Conservation (phyloP, 2,113 vertebrate species). For the Orientallactaga bullata region DNA sequence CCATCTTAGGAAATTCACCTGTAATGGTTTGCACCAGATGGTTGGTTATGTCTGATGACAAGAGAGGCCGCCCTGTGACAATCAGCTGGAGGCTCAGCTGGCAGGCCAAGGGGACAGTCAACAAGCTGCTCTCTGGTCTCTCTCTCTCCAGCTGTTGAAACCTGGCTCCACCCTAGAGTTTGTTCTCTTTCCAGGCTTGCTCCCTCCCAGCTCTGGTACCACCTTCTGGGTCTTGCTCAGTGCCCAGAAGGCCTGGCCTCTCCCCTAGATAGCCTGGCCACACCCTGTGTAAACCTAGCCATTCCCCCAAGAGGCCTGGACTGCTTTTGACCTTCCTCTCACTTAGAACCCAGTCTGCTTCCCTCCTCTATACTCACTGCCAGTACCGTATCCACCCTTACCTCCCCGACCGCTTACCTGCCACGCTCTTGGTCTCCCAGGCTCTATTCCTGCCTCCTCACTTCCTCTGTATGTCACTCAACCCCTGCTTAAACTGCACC, state of each 20-base stretch:
- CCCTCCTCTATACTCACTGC: neutral
- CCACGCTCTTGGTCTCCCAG: accelerated
- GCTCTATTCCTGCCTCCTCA: neutral
- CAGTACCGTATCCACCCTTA: no score
- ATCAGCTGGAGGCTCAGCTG: neutral
- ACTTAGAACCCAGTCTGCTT: no score
- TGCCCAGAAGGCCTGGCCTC: neutral
- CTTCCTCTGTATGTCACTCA: neutral
- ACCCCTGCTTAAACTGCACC: neutral
- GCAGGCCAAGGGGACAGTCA: neutral
- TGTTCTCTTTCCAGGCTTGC: neutral
- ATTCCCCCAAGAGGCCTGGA: no score
- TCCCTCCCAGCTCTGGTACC: neutral
- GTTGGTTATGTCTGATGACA: neutral
- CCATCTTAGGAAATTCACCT: neutral
- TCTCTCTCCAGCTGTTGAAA: no score
- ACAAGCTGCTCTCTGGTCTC: neutral
- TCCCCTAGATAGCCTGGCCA: neutral
- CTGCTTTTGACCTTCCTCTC: no score
- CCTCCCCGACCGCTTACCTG: no score
- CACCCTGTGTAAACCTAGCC: neutral
- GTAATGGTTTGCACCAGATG: neutral
- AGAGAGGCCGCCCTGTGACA: neutral
- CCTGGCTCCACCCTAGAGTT: neutral
- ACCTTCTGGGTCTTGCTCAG: no score